A percentile compares a stretch with the other conserved stretches of the same genome.
phyloP scores from a whole-genome alignment of 2,797 vertebrate genomes.

The Scolopax rusticola region DNA sequence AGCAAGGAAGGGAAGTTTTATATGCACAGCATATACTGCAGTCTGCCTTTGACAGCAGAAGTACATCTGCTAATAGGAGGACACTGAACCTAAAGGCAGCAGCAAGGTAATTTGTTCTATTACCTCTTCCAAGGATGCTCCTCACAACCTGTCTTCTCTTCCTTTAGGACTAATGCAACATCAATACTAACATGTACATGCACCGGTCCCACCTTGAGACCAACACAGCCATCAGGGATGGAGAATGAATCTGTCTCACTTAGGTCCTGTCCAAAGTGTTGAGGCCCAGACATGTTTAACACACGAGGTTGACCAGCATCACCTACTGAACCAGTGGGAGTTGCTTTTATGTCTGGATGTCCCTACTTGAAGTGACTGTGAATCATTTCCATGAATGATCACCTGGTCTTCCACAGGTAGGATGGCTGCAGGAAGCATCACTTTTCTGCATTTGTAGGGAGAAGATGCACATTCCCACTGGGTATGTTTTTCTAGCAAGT shows the following conservation, averaged over 20 bases:
- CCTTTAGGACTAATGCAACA: neutral
- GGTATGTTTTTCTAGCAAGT: neutral
- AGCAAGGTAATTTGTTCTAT: neutral
- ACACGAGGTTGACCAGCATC: neutral
- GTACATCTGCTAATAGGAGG: neutral
- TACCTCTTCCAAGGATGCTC: neutral
- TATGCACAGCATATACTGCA: neutral
- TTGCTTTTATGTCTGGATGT: neutral
- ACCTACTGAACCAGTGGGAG: accelerated
- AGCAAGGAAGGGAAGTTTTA: neutral
- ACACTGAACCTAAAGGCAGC: neutral
- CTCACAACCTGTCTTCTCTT: neutral
- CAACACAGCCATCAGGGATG: neutral
- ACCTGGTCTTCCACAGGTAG: neutral
- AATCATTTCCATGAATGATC: neutral
- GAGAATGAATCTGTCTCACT: accelerated
- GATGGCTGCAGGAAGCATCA: neutral
- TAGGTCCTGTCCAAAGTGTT: neutral
- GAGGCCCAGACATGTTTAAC: neutral
- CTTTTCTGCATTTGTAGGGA: neutral
- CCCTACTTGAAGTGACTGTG: neutral
- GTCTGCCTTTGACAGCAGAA: neutral
- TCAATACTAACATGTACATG: neutral
- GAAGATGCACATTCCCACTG: neutral
- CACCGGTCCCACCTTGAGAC: neutral